Conservation (phyloP, 2,113 vertebrate species). For the Sciurus niger region DNA sequence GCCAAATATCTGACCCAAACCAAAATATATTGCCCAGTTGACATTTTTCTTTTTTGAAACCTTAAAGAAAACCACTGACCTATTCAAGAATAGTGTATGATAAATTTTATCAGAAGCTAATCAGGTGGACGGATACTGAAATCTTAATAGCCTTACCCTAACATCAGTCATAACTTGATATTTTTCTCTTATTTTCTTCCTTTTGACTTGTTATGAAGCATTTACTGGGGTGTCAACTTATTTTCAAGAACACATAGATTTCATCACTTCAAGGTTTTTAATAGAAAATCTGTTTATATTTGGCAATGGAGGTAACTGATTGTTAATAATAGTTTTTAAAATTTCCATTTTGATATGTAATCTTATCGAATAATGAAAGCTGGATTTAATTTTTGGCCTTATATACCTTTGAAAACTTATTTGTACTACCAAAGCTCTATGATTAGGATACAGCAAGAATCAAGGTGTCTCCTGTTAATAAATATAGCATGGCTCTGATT, state of each 20-base stretch:
- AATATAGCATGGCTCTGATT: background rate
- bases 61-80: background rate
- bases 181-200: background rate
- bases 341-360: background rate
- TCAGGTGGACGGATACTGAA: background rate
- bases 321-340: background rate
- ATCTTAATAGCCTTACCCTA: background rate
- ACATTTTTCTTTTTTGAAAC: background rate
- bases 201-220: background rate
- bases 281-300: background rate
- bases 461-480: background rate
- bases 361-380: too few species aligned
- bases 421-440: background rate
- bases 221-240: background rate
- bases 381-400: background rate
- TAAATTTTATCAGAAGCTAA: background rate
- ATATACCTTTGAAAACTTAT: background rate
- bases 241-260: conserved; percentile 16
- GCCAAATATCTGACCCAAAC: background rate
- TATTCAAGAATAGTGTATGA: background rate
- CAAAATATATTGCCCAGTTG: background rate
- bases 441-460: background rate
- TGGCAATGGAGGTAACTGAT: background rate
- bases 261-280: background rate
- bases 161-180: background rate